These are phyloP conservation scores for Artemia sinica DNA, from an alignment of 2,888 invertebrate genomes.

Conservation along the genomic window DNA sequence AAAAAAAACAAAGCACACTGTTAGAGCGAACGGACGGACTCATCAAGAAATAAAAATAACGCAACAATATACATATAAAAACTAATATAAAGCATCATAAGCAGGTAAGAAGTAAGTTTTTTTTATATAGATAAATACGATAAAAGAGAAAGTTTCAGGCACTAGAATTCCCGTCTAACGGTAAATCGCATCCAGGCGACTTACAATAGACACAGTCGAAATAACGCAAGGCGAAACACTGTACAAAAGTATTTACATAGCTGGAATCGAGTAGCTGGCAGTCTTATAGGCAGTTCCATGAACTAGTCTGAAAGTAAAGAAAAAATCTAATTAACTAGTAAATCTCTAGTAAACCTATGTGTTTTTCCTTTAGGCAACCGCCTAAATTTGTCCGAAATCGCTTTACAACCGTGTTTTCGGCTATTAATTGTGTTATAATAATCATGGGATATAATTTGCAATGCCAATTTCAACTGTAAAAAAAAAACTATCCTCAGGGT, in stretches of 20 bases:
- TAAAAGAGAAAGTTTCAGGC: not conserved
- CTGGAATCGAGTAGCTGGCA: conserved; percentile 21
- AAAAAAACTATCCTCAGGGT: too few relatives aligned
- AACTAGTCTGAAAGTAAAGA: conserved; percentile 20
- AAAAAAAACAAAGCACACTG: too few relatives aligned
- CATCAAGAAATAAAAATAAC: not conserved
- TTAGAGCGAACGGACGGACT: too few relatives aligned
- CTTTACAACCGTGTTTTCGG: too few relatives aligned
- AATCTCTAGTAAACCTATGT: too few relatives aligned
- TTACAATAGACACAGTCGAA: too few relatives aligned
- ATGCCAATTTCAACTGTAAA: too few relatives aligned
- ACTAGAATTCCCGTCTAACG: not conserved
- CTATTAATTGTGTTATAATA: too few relatives aligned
- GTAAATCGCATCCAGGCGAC: too few relatives aligned
- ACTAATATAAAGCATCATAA: conserved; percentile 11
- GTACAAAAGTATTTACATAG: conserved; percentile 19
- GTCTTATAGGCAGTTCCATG: conserved; percentile 21
- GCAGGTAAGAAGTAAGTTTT: conserved; percentile 13
- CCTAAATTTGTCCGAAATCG: too few relatives aligned
- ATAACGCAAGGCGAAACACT: not conserved
- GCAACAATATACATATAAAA: not conserved
- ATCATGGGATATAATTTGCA: too few relatives aligned
- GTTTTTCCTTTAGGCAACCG: too few relatives aligned
- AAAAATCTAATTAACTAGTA: not conserved
- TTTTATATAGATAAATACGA: not conserved